phyloP scores from a whole-genome alignment of 2,797 vertebrate genomes.

The Falco biarmicus region DNA sequence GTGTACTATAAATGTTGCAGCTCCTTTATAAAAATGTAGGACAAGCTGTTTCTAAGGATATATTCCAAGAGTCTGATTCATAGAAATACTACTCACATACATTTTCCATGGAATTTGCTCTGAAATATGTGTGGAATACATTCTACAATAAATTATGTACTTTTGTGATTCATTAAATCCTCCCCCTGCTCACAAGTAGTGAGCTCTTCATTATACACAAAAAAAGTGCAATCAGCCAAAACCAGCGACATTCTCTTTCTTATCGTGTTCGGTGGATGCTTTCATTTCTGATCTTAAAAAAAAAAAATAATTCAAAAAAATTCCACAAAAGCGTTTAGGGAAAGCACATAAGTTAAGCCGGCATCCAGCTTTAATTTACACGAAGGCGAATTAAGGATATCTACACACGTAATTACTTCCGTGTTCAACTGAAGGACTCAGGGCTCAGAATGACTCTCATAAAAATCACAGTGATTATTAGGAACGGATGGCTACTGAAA shows the following conservation, averaged over 20 bases:
- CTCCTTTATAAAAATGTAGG: conserved; percentile 70
- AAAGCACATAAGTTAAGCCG: not conserved
- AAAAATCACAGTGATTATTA: conserved; percentile 38
- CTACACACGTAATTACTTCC: conserved; percentile 22
- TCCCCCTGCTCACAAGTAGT: conserved; percentile 32
- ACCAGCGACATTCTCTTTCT: not conserved
- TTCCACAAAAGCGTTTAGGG: conserved; percentile 41
- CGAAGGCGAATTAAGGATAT: conserved; percentile 28
- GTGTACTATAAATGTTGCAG: conserved; percentile 67
- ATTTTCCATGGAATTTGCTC: conserved; percentile 73
- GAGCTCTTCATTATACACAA: conserved; percentile 50
- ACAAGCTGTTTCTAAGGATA: conserved; percentile 75
- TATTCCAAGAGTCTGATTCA: conserved; percentile 70
- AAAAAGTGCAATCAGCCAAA: conserved; percentile 32
- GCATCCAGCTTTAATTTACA: conserved; percentile 42
- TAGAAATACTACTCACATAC: conserved; percentile 60
- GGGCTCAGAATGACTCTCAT: not conserved
- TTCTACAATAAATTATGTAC: conserved; percentile 67
- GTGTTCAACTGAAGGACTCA: not conserved
- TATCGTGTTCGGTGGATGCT: not conserved
- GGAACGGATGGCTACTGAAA: not conserved
- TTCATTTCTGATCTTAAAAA: conserved; percentile 4
- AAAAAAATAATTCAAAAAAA: not conserved
- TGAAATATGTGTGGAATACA: conserved; percentile 66
- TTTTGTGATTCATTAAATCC: conserved; percentile 70